Evolutionary conservation across 2,797 vertebrate genomes (phyloP).

Genomic region (Ctenosaura bakeri): DNA sequence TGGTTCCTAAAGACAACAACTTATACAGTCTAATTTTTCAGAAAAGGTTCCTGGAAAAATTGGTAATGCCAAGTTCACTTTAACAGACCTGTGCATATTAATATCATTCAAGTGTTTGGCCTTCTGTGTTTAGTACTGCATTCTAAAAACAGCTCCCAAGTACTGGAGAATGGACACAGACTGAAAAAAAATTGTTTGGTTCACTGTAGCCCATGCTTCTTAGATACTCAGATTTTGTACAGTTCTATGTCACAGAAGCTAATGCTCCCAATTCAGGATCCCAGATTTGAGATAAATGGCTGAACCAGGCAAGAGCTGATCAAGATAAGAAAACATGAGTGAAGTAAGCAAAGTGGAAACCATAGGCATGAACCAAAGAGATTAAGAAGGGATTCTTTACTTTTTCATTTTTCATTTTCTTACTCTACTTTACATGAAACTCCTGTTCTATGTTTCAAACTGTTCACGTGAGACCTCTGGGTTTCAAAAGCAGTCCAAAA

Average conservation of each 20-base stretch:
- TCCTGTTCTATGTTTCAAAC: not conserved
- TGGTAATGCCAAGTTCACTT: not conserved
- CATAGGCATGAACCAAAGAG: not conserved
- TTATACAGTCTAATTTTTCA: not conserved
- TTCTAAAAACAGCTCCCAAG: not conserved
- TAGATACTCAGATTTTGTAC: not conserved
- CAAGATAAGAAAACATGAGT: not conserved
- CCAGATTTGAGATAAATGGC: not conserved
- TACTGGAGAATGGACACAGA: not conserved
- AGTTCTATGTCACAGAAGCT: not conserved
- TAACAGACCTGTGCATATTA: not conserved
- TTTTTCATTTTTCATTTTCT: not conserved
- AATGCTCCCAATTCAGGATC: too few species aligned
- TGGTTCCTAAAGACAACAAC: not conserved
- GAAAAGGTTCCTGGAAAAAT: conserved; percentile 4
- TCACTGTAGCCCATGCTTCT: not conserved
- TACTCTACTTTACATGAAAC: not conserved
- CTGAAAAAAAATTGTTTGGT: not conserved
- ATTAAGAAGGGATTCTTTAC: not conserved
- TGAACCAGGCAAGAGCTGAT: not conserved
- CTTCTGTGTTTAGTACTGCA: conserved; percentile 8
- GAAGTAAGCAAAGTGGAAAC: not conserved
- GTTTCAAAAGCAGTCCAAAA: not conserved
- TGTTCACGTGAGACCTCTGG: not conserved
- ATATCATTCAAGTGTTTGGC: not conserved